Percentiles rank a stretch among this genome's conserved stretches.
Conservation (phyloP, 2,888 invertebrate species). For the Sarcophaga carnaria region DNA sequence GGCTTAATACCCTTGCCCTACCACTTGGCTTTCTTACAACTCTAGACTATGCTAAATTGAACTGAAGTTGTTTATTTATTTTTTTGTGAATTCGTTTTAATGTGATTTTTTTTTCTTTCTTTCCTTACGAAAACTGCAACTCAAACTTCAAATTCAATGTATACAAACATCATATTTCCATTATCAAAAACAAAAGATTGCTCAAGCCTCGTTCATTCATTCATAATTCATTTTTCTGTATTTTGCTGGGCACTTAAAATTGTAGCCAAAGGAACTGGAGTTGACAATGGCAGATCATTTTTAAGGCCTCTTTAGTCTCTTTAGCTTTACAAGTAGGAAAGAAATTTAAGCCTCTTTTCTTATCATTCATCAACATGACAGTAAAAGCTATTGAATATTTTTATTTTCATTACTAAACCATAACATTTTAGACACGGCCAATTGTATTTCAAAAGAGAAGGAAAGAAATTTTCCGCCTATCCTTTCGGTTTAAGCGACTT, state of each 20-base stretch:
- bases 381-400: slow-evolving; percentile 27
- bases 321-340: slow-evolving; percentile 20
- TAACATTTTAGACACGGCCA: slow-evolving; percentile 40
- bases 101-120: no score
- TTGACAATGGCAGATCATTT: slow-evolving; percentile 46
- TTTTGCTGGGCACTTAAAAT: background rate
- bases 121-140: no score
- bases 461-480: slow-evolving; percentile 29
- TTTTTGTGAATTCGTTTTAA: no score
- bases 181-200: no score
- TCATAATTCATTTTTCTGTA: background rate
- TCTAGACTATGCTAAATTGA: no score
- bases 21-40: no score
- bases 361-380: slow-evolving; percentile 50
- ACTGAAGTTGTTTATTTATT: no score
- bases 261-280: background rate
- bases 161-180: no score
- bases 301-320: slow-evolving; percentile 49
- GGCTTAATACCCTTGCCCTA: no score
- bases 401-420: slow-evolving; percentile 18
- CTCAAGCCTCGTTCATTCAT: no score
- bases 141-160: no score
- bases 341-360: slow-evolving; percentile 33
- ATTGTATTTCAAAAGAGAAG: slow-evolving; percentile 1
- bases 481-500: slow-evolving; percentile 43